Conservation (phyloP, 1,140 invertebrate species). For the Drosophila ironensis region DNA sequence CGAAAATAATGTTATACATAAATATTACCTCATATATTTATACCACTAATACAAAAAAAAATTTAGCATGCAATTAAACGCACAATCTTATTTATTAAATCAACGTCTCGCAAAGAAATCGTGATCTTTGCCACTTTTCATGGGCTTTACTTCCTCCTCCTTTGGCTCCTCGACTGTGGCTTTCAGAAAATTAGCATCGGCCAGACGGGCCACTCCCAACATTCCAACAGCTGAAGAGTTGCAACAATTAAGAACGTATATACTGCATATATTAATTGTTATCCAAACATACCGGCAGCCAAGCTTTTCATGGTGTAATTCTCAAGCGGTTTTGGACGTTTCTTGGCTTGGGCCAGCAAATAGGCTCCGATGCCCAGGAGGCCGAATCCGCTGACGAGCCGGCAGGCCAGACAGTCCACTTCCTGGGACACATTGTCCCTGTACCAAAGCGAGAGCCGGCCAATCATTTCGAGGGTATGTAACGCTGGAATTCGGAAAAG, state of each 20-base stretch:
- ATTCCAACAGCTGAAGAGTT: conserved; percentile 37
- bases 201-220: conserved; percentile 56
- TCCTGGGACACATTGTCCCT: conserved; percentile 41
- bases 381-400: conserved; percentile 57
- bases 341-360: conserved; percentile 51
- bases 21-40: no score
- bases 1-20: no score
- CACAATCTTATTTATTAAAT: no score
- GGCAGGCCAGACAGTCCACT: conserved; percentile 54
- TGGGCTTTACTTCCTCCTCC: conserved; percentile 8
- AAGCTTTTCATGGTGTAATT: conserved; percentile 60
- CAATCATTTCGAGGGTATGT: conserved; percentile 45
- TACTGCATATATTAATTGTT: no score
- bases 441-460: conserved; percentile 52
- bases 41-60: no score
- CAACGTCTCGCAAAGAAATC: conserved; percentile 54
- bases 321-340: conserved; percentile 36
- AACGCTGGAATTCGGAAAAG: not conserved
- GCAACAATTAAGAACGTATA: not conserved
- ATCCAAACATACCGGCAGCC: conserved; percentile 37
- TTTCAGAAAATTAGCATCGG: conserved; percentile 59
- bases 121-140: conserved; percentile 30
- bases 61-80: no score
- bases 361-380: conserved; percentile 60
- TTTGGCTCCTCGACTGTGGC: conserved; percentile 6